These are phyloP conservation scores for Venustaconcha ellipsiformis DNA, from an alignment of 1,140 invertebrate genomes.

Conservation along the genomic window DNA sequence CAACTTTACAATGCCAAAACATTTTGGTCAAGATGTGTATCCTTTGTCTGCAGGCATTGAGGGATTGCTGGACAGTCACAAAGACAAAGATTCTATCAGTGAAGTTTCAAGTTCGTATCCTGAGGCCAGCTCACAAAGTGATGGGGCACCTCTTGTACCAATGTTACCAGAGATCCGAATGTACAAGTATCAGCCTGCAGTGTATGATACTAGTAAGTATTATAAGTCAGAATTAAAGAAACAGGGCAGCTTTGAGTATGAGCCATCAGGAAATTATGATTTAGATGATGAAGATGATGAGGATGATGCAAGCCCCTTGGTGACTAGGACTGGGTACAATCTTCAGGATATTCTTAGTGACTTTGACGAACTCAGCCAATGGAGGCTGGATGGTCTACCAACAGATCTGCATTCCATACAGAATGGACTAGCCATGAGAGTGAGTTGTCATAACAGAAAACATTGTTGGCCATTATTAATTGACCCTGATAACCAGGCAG, in stretches of 20 bases:
- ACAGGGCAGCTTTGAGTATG: slow-evolving; percentile 56
- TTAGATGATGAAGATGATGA: slow-evolving; percentile 55
- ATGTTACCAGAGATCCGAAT: slow-evolving; percentile 50
- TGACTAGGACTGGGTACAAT: slow-evolving; percentile 49
- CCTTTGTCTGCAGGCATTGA: slow-evolving; percentile 32
- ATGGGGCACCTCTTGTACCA: slow-evolving; percentile 31
- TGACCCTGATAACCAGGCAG: slow-evolving; percentile 66
- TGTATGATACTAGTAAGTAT: slow-evolving; percentile 60
- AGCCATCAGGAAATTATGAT: slow-evolving; percentile 34
- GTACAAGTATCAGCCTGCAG: slow-evolving; percentile 56
- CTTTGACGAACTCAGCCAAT: slow-evolving; percentile 65
- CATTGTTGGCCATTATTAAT: slow-evolving; percentile 66
- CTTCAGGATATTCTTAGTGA: slow-evolving; percentile 64
- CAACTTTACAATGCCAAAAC: slow-evolving; percentile 41
- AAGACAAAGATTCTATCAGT: slow-evolving; percentile 37
- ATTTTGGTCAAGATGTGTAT: slow-evolving; percentile 39
- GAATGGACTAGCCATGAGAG: slow-evolving; percentile 65
- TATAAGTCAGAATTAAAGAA: slow-evolving; percentile 61
- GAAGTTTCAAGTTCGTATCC: slow-evolving; percentile 37
- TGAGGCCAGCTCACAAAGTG: slow-evolving; percentile 36
- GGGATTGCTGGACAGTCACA: slow-evolving; percentile 31
- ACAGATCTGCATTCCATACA: slow-evolving; percentile 64
- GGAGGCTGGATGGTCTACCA: slow-evolving; percentile 59
- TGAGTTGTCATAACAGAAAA: slow-evolving; percentile 60
- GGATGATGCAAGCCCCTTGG: slow-evolving; percentile 50